Evolutionary conservation across 2,113 vertebrate genomes (phyloP).

Genomic region (Engraulis encrasicolus): DNA sequence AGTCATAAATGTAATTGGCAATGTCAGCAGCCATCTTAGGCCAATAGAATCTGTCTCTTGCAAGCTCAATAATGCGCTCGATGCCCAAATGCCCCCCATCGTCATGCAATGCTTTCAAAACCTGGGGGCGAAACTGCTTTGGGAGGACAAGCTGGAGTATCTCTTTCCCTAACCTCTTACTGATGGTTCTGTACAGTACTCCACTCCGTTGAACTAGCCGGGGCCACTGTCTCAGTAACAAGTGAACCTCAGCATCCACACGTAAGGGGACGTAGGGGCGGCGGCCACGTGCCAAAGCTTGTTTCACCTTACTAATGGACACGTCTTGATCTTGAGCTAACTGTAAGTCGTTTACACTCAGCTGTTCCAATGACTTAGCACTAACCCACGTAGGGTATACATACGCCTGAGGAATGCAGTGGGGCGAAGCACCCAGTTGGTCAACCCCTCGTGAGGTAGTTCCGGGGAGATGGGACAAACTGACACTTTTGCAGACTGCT

Average conservation of each 20-base stretch:
- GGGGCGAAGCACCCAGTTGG: not conserved
- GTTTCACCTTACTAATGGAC: not conserved
- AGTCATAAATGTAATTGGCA: not conserved
- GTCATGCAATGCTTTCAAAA: slow-evolving; percentile 17
- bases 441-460: not conserved
- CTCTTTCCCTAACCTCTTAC: not conserved
- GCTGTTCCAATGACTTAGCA: not conserved
- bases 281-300: not conserved
- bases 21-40: not conserved
- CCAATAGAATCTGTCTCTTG: slow-evolving; percentile 22
- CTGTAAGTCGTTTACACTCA: not conserved
- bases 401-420: slow-evolving; percentile 12
- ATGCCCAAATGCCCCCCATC: slow-evolving; percentile 19
- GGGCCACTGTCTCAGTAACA: not conserved
- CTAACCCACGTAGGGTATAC: not conserved
- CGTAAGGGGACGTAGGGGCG: too few species aligned
- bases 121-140: not conserved
- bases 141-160: slow-evolving; percentile 26
- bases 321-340: not conserved
- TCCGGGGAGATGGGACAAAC: not conserved
- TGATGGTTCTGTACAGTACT: not conserved
- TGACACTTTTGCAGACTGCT: not conserved
- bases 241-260: too few species aligned
- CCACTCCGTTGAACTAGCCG: slow-evolving; percentile 16
- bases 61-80: not conserved